Conservation (phyloP, 1,140 invertebrate species). For the Lepidurus arcticus region DNA sequence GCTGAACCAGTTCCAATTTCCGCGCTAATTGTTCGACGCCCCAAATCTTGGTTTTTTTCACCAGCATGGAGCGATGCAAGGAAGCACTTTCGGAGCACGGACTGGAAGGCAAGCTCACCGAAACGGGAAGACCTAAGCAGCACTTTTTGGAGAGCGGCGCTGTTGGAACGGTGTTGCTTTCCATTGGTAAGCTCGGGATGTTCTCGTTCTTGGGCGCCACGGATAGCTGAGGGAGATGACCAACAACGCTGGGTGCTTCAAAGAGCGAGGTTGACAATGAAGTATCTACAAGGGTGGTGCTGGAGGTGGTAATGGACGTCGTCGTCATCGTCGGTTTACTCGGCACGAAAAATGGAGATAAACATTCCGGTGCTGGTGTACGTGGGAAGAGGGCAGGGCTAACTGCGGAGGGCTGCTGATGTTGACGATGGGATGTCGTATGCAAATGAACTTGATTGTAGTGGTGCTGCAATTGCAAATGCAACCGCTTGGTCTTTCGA, state of each 20-base stretch:
- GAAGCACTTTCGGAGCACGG: conserved; percentile 53
- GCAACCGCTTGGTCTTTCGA: neutral
- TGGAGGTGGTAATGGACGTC: conserved; percentile 13
- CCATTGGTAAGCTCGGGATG: conserved; percentile 31
- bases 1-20: conserved; percentile 40
- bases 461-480: conserved; percentile 33
- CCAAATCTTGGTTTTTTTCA: conserved; percentile 39
- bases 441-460: conserved; percentile 32
- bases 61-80: conserved; percentile 49
- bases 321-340: neutral
- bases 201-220: conserved; percentile 32
- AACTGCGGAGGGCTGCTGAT: conserved; percentile 34
- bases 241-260: neutral
- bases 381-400: neutral
- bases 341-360: neutral
- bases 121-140: conserved; percentile 49
- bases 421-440: neutral
- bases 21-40: conserved; percentile 30
- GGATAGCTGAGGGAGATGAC: conserved; percentile 38
- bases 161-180: neutral
- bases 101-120: conserved; percentile 52
- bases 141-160: conserved; percentile 47
- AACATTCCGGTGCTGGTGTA: neutral
- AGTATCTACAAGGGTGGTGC: conserved; percentile 34
- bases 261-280: neutral